Evolutionary conservation across 2,797 vertebrate genomes (phyloP), one percentile per base, ranked within the genome.

Genomic region (Lepus oiostolus): DNA sequence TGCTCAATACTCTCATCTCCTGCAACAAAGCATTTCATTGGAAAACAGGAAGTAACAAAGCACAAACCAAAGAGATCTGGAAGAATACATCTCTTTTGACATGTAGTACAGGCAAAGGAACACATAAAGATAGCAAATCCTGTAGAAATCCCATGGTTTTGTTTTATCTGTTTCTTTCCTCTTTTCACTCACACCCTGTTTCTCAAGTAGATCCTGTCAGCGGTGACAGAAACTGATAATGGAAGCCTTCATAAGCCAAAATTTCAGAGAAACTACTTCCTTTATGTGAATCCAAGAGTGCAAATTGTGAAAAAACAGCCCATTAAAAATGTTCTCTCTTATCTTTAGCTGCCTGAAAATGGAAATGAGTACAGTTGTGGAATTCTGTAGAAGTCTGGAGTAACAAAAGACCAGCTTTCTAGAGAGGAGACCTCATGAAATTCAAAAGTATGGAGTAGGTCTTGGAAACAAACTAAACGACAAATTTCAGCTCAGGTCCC

Each of bases 201-300:
- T 0, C 2, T 62, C n/a, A 67, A 68, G 7, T 3, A 6, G 32
- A 4, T 30, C 21, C 7, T 63, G 38, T 6, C 1, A 28, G 4
- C 13, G 8, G 22, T 22, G 32, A 24, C 54, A 89, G 63, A 71
- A 70, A 83, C 11, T 50, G 19, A 7, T 52, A 8, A 17, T 21
- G 11, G 3, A 35, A 63, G 58, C 4, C 5, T 13, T 32, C 26
- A 9, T 16, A 12, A 58, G 5, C 7, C 68, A 47, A 24, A 13
- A 52, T 1, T 19, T 62, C 52, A 35, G 14, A 47, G 26, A 5
- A 10, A 10, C 19, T n/a, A 8, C 24, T n/a, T 38, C 47, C 19
- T 65, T 35, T 35, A 35, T 1, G 3, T 32, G 21, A 16, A 70
- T 7, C 17, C 52, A 1, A 4, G 2, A 14, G 16, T 32, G 19